Conservation (phyloP, 2,888 invertebrate species). For the Cephus pygmeus region DNA sequence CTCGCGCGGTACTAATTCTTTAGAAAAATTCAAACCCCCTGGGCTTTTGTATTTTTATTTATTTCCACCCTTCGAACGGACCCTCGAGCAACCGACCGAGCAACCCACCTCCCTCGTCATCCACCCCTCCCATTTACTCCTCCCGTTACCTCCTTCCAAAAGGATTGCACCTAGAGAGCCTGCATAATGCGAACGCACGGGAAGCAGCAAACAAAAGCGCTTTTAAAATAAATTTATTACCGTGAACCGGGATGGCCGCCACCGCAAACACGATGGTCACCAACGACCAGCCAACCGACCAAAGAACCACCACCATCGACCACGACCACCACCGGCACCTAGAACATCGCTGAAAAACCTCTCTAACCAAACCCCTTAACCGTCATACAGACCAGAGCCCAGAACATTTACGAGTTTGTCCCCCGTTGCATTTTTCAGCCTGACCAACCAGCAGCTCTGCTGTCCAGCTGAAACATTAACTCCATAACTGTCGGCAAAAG, state of each 20-base stretch:
- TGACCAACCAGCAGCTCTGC: slow-evolving; percentile 19
- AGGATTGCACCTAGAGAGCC: neutral
- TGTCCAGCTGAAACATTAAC: slow-evolving; percentile 14
- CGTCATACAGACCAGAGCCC: slow-evolving; percentile 20
- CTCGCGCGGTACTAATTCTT: neutral
- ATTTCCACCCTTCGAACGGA: neutral
- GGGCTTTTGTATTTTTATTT: neutral
- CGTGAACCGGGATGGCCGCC: slow-evolving; percentile 29
- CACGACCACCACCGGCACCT: slow-evolving; percentile 20
- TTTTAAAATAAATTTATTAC: slow-evolving; percentile 57
- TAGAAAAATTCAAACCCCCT: neutral
- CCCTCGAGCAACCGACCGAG: neutral
- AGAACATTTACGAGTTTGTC: slow-evolving; percentile 42
- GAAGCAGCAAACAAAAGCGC: slow-evolving; percentile 45
- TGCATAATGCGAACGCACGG: slow-evolving; percentile 25
- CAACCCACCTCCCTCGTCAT: neutral
- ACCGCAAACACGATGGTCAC: slow-evolving; percentile 43
- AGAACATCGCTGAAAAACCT: neutral
- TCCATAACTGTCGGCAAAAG: slow-evolving; percentile 14
- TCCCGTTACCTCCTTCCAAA: neutral
- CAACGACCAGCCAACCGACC: slow-evolving; percentile 14
- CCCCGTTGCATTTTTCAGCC: slow-evolving; percentile 40
- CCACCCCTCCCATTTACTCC: neutral
- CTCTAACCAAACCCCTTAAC: slow-evolving; percentile 9
- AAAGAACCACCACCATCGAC: neutral